Evolutionary conservation across 2,797 vertebrate species (phyloP).

Genomic region (Luscinia luscinia): DNA sequence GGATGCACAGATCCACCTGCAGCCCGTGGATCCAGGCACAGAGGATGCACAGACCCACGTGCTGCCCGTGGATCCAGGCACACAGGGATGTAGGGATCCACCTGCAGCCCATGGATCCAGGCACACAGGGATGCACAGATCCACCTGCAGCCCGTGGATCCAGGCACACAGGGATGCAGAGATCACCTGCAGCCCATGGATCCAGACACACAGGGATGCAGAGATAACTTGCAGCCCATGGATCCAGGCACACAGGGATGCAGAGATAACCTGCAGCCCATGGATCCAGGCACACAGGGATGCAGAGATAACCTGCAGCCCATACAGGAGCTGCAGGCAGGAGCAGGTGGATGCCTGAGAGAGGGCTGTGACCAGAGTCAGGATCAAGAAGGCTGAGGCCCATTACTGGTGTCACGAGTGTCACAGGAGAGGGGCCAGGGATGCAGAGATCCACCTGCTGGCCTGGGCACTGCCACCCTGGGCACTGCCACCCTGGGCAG

Average conservation of each 20-base stretch:
- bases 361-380: not conserved
- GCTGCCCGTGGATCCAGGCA: not conserved
- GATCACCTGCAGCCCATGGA: not conserved
- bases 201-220: no score
- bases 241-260: no score
- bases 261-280: not conserved
- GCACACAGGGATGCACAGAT: not conserved
- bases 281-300: no score
- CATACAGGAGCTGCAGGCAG: no score
- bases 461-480: no score
- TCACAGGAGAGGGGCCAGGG: accelerated
- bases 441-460: no score
- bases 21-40: not conserved
- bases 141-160: not conserved
- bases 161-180: no score
- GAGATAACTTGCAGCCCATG: accelerated
- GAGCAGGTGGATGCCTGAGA: not conserved
- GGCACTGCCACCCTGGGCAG: not conserved
- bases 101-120: not conserved
- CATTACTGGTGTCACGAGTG: accelerated
- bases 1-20: not conserved
- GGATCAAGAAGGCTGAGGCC: no score
- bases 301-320: no score
- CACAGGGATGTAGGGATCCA: not conserved
- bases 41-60: not conserved